A percentile compares a stretch with the other conserved stretches of the same genome.
These are phyloP conservation scores for Nesoenas mayeri DNA, from an alignment of 2,113 vertebrate genomes.

Conservation along the genomic window DNA sequence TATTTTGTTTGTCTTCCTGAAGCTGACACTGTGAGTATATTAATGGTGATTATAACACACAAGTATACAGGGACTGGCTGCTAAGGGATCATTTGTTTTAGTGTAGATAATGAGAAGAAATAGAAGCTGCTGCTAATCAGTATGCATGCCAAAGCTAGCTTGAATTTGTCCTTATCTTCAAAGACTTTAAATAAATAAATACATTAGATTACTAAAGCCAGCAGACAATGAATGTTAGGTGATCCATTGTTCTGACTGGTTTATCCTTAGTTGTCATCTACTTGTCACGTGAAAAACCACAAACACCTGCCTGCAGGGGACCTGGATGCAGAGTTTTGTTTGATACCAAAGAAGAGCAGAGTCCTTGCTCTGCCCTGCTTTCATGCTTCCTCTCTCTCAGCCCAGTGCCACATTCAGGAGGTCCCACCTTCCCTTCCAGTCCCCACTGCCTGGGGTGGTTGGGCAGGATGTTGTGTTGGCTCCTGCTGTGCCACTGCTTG, in stretches of 20 bases:
- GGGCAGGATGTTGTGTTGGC: rapidly evolving
- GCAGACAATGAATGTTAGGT: not conserved
- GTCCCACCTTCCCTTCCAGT: not conserved
- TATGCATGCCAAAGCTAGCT: not conserved
- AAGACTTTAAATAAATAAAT: not conserved
- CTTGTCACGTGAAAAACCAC: not conserved
- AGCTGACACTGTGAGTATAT: not conserved
- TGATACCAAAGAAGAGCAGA: not conserved
- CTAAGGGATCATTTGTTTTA: not conserved
- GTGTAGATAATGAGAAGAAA: not conserved
- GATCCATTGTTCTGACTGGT: not conserved
- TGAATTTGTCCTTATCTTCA: not conserved
- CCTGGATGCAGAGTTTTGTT: not conserved
- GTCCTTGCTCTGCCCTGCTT: not conserved
- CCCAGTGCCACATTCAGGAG: rapidly evolving
- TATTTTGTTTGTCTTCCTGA: not conserved
- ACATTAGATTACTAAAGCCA: not conserved
- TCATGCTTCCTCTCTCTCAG: rapidly evolving
- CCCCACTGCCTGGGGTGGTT: rapidly evolving
- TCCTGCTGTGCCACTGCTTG: not conserved
- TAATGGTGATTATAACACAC: not conserved
- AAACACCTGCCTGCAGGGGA: rapidly evolving
- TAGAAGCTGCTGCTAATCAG: not conserved
- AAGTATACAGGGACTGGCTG: not conserved
- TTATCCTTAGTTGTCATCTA: not conserved